Base-by-base conservation (phyloP, 1,140 invertebrate genomes). In the Antheraea pernyi region DNA sequence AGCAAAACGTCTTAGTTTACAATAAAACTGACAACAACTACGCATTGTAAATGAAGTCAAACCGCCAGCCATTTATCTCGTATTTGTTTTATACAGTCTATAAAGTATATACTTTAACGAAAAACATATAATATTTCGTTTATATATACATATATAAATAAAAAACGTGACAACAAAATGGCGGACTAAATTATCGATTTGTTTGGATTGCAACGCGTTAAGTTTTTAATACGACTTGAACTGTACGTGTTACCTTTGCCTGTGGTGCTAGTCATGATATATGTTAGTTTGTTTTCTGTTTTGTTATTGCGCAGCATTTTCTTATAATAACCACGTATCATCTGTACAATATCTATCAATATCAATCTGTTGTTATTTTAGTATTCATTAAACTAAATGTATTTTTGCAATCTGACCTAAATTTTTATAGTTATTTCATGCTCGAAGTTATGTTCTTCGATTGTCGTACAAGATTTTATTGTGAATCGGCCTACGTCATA, bases 231-330 rank as follows among this genome's bases (percentile, higher is more conserved):
- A 16, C 13, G 16, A 53, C 16, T 7, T 53, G 2, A 53, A n/a
- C 5, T 16, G 46, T 53, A 9, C 16, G 46, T 53, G 42, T 69
- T 61, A 16, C 11, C 46, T 76, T 82, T 81, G 77, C 74, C 77
- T 78, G 72, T 82, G 81, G 82, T 83, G 82, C 85, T 87, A 87
- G 82, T 87, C 85, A 85, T 78, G 18, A 58, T 59, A 18, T 63
- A 69, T 69, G 48, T 62, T 70, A 46, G 13, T 39, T 65, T 39
- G n/a, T 68, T 64, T 69, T 75, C 58, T 64, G 11, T 48, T 67
- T 63, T 66, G 11, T 67, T 58, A 66, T 36, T 62, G 11, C 39
- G 39, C 11, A 42, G 11, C 7, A 53, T n/a, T 16, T 1, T 53
- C 0, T 53, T n/a, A 6, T n/a, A 16, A 53, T 53, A 16, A 53